Evolutionary conservation across 2,113 vertebrate genomes (phyloP).

Genomic region (chimpanzee (Pan troglodytes)): NHGRI_mPanTro3-v2.1_pri NC_072413.2:101700501-101701000

Average conservation of each 20-base stretch:
- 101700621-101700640: fast-evolving
- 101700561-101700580: neutral
- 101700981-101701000: too few species aligned
- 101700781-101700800: neutral
- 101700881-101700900: too few species aligned
- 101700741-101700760: neutral
- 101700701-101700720: too few species aligned
- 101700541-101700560: too few species aligned
- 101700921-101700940: too few species aligned
- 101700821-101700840: too few species aligned
- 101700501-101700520: neutral
- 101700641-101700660: neutral
- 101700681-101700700: neutral
- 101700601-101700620: neutral
- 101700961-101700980: too few species aligned
- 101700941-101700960: too few species aligned
- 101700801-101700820: too few species aligned
- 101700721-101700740: neutral
- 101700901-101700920: too few species aligned
- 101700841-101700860: too few species aligned
- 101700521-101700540: neutral
- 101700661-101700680: neutral
- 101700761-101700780: neutral
- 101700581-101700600: neutral
- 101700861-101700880: too few species aligned